These are phyloP conservation scores for Alcis repandata DNA, from an alignment of 2,888 invertebrate species.

Conservation along the genomic window DNA sequence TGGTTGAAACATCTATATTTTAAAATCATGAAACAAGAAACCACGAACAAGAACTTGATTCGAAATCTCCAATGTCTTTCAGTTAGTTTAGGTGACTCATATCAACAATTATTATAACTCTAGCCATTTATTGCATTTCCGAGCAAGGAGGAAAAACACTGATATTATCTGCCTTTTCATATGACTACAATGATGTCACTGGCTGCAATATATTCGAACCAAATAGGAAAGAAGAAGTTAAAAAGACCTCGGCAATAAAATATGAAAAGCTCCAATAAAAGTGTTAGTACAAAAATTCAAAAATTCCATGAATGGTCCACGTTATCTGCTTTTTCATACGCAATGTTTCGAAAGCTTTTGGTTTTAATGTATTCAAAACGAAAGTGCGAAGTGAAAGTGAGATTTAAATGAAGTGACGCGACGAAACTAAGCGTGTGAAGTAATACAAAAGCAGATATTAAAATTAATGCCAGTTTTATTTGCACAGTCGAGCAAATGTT, in stretches of 20 bases:
- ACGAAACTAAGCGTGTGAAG: constrained; percentile 52
- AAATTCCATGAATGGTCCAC: neutral
- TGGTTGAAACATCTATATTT: too few species aligned
- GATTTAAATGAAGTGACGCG: constrained; percentile 66
- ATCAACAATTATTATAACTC: constrained; percentile 10
- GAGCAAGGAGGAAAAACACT: constrained; percentile 37
- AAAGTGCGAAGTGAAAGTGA: constrained; percentile 74
- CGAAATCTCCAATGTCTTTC: constrained; percentile 1
- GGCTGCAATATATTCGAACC: neutral
- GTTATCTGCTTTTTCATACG: constrained; percentile 4
- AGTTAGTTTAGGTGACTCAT: constrained; percentile 15
- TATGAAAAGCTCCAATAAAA: too few species aligned
- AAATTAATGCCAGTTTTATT: constrained; percentile 17
- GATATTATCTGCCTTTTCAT: constrained; percentile 24
- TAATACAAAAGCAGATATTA: constrained; percentile 32
- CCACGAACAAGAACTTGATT: neutral
- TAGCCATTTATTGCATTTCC: constrained; percentile 27
- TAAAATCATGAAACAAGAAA: neutral
- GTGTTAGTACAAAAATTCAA: too few species aligned
- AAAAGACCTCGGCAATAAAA: too few species aligned
- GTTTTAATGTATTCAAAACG: constrained; percentile 66
- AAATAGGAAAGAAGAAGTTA: too few species aligned
- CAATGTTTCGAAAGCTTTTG: constrained; percentile 61
- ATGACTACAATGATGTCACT: constrained; percentile 29
- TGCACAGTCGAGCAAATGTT: constrained; percentile 7